Conservation (phyloP, 2,113 vertebrate genomes). For the Cyanoliseus patagonus region DNA sequence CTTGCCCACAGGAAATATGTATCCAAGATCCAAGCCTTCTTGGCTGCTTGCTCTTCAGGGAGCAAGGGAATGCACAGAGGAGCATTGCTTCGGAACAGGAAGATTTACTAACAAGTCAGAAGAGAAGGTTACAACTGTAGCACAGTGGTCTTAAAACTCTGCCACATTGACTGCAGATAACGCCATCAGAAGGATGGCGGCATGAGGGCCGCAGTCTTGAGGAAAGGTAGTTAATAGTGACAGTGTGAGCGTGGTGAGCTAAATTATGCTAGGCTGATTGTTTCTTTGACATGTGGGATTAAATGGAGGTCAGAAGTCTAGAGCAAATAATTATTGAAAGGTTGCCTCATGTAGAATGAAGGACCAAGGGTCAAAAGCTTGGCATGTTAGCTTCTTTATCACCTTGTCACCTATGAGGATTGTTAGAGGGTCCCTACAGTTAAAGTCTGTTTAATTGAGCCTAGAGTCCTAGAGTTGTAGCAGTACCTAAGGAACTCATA, state of each 20-base stretch:
- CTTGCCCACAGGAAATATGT: background rate
- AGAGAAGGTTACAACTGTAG: background rate
- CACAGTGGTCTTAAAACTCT: background rate
- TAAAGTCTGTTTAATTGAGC: background rate
- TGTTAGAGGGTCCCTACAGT: background rate
- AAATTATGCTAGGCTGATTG: background rate
- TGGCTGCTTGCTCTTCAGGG: background rate
- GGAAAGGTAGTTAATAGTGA: background rate
- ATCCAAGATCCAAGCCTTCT: background rate
- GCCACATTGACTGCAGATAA: background rate
- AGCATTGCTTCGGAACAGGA: fast-evolving
- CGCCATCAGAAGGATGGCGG: background rate
- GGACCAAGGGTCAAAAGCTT: background rate
- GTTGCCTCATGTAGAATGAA: background rate
- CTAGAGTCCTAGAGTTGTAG: background rate
- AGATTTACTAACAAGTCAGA: background rate
- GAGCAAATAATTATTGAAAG: background rate
- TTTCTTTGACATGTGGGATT: background rate
- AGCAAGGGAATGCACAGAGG: background rate
- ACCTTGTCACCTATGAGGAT: background rate
- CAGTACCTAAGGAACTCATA: background rate
- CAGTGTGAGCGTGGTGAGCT: background rate
- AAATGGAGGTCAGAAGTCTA: background rate
- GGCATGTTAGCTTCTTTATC: background rate
- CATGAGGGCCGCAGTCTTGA: background rate